These are phyloP conservation scores for Euwallacea similis DNA, from an alignment of 1,140 invertebrate species.

Conservation along the genomic window DNA sequence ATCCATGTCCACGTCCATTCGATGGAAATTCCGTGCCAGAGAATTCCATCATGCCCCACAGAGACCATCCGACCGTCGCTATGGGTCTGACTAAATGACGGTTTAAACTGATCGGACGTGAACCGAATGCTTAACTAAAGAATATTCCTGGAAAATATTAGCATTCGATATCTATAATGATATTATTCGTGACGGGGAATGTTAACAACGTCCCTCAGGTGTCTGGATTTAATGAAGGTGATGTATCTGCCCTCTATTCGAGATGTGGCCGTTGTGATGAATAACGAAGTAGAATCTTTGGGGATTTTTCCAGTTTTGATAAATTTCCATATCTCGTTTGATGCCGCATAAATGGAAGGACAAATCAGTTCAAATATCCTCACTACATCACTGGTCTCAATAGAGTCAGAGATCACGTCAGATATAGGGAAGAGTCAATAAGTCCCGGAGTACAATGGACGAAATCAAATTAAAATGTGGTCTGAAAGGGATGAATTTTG, in stretches of 20 bases:
- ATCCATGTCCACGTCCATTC: too few relatives aligned
- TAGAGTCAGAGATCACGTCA: conserved; percentile 31
- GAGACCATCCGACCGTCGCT: conserved; percentile 6
- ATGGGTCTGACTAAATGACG: conserved; percentile 29
- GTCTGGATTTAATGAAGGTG: conserved; percentile 28
- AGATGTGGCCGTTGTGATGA: neutral
- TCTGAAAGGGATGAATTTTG: conserved; percentile 36
- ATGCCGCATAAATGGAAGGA: too few relatives aligned
- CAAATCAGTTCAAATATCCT: neutral
- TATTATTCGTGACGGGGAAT: conserved; percentile 34
- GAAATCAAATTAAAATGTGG: conserved; percentile 39
- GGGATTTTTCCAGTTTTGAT: neutral
- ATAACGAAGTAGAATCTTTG: conserved; percentile 19
- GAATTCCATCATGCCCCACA: conserved; percentile 28
- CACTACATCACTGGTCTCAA: neutral
- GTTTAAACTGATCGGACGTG: conserved; percentile 35
- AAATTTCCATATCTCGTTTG: too few relatives aligned
- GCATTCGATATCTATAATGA: conserved; percentile 36
- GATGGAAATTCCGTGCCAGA: conserved; percentile 8
- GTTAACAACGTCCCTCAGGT: conserved; percentile 35
- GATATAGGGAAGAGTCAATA: conserved; percentile 33
- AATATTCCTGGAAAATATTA: conserved; percentile 31
- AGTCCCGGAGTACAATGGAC: conserved; percentile 36
- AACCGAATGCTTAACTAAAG: conserved; percentile 30
- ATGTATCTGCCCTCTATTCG: conserved; percentile 20